Base-by-base conservation (phyloP, 2,888 invertebrate species). In the Teleiodes luculella region DNA sequence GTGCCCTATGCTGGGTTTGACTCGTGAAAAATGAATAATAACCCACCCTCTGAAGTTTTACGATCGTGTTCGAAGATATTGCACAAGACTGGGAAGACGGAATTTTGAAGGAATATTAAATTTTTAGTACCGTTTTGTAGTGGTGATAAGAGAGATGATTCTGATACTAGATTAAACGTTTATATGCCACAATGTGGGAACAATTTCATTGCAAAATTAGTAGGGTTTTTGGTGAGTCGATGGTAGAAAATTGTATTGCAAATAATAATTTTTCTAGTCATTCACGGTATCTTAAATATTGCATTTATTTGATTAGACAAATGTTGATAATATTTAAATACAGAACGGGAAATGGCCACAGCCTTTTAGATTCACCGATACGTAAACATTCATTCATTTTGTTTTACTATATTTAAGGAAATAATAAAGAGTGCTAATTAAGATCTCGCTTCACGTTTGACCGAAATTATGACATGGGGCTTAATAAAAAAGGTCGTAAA, bases 11-110 rank as follows among this genome's bases (percentile, higher is more conserved):
- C 76, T 76, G 79, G 66, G 67, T 80, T 79, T 76, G 80, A 79
- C 74, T 80, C 72, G 76, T 78, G 82, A 82, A 83, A 86, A 85
- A 86, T 87, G 88, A 86, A 83, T 86, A 83, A 85, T 83, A 81
- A 74, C 82, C 76, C 72, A 72, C 76, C 78, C 72, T 54, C 67
- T 63, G 61, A 65, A 68, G 57, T 67, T 83, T 82, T 78, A 82
- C 74, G 79, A 78, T 69, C 74, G 78, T 78, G 79, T 80, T 82
- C 72, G 66, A 79, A 79, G 80, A 80, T 74, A 69, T 76, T 74
- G 68, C 61, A 67, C 63, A 72, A 72, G 74, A 71, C 66, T 67
- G 62, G n/a, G n/a, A n/a, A n/a, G n/a, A n/a, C n/a, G n/a, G 57
- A 64, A 60, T 62, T 57, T 48, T 33, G 61, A 55, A 59, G 54